Conservation (phyloP, 2,797 vertebrate species). For the Trichosurus vulpecula region DNA sequence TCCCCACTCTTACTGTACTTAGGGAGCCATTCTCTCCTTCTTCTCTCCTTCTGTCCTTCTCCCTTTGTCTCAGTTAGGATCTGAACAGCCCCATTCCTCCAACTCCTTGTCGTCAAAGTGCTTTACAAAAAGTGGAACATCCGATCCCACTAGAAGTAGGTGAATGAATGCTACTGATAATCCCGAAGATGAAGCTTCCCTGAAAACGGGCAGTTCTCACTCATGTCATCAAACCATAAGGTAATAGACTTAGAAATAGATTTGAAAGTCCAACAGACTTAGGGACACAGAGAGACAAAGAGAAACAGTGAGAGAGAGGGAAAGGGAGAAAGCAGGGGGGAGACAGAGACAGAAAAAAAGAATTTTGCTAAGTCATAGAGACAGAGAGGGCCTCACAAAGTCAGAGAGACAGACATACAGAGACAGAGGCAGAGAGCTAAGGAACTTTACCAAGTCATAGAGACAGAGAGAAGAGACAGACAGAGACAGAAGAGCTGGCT, state of each 20-base stretch:
- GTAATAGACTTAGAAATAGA: not conserved
- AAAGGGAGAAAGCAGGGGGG: too few species aligned
- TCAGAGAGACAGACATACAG: not conserved
- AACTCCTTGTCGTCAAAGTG: not conserved
- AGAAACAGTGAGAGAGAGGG: not conserved
- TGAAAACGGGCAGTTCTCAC: not conserved
- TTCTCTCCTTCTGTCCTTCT: not conserved
- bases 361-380: too few species aligned
- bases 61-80: not conserved
- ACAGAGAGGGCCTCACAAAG: too few species aligned
- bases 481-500: too few species aligned
- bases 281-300: too few species aligned
- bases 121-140: not conserved
- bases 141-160: not conserved
- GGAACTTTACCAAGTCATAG: too few species aligned
- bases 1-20: not conserved
- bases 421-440: too few species aligned
- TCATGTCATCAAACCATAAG: not conserved
- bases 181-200: not conserved
- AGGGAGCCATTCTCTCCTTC: not conserved
- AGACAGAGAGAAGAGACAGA: too few species aligned
- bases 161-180: not conserved
- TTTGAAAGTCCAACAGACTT: not conserved
- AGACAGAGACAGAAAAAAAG: too few species aligned
- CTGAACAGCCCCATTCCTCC: not conserved